These are phyloP conservation scores for Eudemis profundana DNA, from an alignment of 2,888 invertebrate species.

Conservation along the genomic window DNA sequence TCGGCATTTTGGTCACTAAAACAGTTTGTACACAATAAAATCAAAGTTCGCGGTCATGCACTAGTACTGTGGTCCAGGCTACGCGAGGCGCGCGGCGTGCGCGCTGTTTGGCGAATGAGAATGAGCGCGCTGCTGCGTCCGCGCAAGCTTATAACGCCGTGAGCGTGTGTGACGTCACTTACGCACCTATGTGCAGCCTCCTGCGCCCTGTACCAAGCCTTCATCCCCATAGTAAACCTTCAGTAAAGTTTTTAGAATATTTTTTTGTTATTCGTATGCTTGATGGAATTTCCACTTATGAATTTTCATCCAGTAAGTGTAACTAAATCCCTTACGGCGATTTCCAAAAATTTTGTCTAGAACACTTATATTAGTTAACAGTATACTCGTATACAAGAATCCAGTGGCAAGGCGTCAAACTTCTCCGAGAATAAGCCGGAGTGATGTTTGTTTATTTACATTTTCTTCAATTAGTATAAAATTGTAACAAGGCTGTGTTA, in stretches of 20 bases:
- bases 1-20: constrained; percentile 75
- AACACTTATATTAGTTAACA: no score
- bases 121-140: constrained; percentile 60
- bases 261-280: no score
- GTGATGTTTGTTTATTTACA: no score
- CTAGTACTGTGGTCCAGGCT: constrained; percentile 53
- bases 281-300: no score
- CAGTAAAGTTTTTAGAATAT: background rate
- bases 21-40: constrained; percentile 52
- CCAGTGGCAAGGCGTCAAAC: no score
- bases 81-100: constrained; percentile 70
- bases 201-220: constrained; percentile 27
- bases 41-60: constrained; percentile 56
- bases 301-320: no score
- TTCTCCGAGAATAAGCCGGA: no score
- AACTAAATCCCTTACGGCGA: no score
- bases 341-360: no score
- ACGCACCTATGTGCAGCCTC: constrained; percentile 33
- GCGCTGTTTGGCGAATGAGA: constrained; percentile 70
- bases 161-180: constrained; percentile 62
- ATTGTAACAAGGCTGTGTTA: no score
- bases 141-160: constrained; percentile 65
- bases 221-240: background rate
- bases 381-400: no score
- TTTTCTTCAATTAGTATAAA: no score